phyloP scores from a whole-genome alignment of 37 sponge, comb jelly and placozoan species.

The Eunapius fragilis region DNA sequence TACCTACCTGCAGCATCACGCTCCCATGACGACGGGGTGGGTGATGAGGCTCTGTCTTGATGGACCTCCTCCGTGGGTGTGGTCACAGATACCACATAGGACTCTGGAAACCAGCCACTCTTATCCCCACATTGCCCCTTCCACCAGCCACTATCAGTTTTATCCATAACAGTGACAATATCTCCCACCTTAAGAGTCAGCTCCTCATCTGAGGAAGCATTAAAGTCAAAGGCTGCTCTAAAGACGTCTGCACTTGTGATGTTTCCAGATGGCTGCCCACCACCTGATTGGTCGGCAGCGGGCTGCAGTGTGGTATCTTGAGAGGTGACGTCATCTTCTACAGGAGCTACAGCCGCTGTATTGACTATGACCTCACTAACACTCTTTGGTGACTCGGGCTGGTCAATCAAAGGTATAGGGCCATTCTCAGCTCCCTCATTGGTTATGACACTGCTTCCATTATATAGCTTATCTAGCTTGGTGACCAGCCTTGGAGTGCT shows the following conservation, averaged over 20 bases:
- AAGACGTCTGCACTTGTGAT: slow-evolving; percentile 19
- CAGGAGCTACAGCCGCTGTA: not conserved
- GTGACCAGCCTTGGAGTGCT: slow-evolving; percentile 57
- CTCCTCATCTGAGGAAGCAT: slow-evolving; percentile 43
- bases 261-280: not conserved
- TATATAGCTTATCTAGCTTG: slow-evolving; percentile 28
- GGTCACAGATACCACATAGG: slow-evolving; percentile 36
- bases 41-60: not conserved
- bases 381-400: slow-evolving; percentile 9
- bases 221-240: slow-evolving; percentile 45
- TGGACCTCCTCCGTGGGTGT: not conserved
- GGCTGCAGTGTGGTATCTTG: not conserved
- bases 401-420: too few species aligned
- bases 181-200: slow-evolving; percentile 54
- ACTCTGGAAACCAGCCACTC: slow-evolving; percentile 76
- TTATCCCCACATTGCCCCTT: slow-evolving; percentile 48
- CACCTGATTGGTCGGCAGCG: not conserved
- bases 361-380: slow-evolving; percentile 17
- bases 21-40: not conserved
- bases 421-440: not conserved
- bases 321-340: not conserved
- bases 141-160: slow-evolving; percentile 71
- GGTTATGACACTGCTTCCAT: not conserved
- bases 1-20: not conserved
- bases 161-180: slow-evolving; percentile 65